Evolutionary conservation across 2,113 vertebrate genomes (phyloP).

Genomic region (Lanius collurio): DNA sequence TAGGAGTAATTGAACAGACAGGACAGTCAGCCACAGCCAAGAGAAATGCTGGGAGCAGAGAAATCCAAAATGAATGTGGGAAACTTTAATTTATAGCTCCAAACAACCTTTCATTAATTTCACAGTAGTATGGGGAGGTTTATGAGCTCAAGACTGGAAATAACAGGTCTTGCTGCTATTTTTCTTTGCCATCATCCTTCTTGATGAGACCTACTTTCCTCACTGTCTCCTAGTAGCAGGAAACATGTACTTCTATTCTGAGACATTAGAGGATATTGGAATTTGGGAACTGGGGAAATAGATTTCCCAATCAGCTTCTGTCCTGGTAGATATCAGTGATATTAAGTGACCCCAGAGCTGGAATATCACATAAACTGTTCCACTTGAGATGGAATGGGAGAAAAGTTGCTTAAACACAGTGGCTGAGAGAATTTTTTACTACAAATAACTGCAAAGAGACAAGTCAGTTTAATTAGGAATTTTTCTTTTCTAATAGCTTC

Average conservation of each 20-base stretch:
- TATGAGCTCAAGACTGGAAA: not conserved
- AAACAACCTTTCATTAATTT: not conserved
- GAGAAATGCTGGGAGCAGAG: not conserved
- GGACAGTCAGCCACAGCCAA: not conserved
- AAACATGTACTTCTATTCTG: not conserved
- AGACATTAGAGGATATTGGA: not conserved
- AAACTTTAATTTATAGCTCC: not conserved
- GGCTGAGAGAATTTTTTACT: not conserved
- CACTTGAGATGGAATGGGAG: not conserved
- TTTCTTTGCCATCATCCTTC: not conserved
- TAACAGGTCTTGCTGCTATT: not conserved
- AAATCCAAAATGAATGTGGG: rapidly evolving
- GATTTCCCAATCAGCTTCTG: not conserved
- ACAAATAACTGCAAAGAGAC: not conserved
- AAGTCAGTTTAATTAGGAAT: not conserved
- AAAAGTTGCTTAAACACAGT: not conserved
- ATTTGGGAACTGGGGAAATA: not conserved
- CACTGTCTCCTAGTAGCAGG: not conserved
- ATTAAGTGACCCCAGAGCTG: not conserved
- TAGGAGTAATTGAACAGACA: not conserved
- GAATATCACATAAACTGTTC: not conserved
- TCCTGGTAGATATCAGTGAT: not conserved
- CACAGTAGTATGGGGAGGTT: not conserved
- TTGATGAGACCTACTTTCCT: not conserved
- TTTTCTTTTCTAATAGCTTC: not conserved